Evolutionary conservation across 1,140 invertebrate genomes (phyloP).

Genomic region (Xylocopa sonorina): DNA sequence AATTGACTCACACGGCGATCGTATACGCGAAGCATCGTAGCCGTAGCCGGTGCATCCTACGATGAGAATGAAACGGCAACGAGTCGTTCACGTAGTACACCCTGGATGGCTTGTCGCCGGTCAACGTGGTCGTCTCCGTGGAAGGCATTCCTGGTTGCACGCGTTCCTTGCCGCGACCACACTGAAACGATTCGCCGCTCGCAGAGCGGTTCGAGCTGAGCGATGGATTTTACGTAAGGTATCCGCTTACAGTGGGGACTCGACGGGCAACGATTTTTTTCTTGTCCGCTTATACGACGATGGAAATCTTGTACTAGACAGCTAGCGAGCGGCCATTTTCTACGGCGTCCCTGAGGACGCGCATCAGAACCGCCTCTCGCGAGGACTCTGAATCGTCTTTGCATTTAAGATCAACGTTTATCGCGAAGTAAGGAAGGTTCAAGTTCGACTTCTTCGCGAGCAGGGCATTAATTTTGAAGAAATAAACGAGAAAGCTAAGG

Average conservation of each 20-base stretch:
- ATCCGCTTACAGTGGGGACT: conserved; percentile 41
- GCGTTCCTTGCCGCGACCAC: not conserved
- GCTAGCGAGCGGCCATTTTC: not conserved
- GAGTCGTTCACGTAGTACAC: conserved; percentile 51
- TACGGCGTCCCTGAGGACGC: not conserved
- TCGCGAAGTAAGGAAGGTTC: no score
- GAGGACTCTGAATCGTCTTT: no score
- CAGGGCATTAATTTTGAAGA: no score
- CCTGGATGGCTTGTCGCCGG: conserved; percentile 15
- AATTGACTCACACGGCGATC: conserved; percentile 52
- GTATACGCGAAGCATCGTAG: conserved; percentile 56
- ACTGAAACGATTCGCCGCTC: conserved; percentile 26
- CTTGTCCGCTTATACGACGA: not conserved
- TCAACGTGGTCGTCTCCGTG: conserved; percentile 57
- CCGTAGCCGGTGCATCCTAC: conserved; percentile 45
- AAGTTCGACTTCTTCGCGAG: no score
- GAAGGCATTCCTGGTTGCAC: conserved; percentile 20
- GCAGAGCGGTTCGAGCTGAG: conserved; percentile 28
- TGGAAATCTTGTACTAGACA: not conserved
- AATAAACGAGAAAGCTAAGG: no score
- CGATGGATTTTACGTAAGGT: conserved; percentile 55
- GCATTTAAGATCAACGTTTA: no score
- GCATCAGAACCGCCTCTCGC: not conserved
- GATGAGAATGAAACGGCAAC: conserved; percentile 53
- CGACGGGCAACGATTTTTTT: conserved; percentile 7